Percentiles rank a stretch among this genome's conserved stretches.
Conservation (phyloP, 2,797 vertebrate species). For the Agapornis canus region DNA sequence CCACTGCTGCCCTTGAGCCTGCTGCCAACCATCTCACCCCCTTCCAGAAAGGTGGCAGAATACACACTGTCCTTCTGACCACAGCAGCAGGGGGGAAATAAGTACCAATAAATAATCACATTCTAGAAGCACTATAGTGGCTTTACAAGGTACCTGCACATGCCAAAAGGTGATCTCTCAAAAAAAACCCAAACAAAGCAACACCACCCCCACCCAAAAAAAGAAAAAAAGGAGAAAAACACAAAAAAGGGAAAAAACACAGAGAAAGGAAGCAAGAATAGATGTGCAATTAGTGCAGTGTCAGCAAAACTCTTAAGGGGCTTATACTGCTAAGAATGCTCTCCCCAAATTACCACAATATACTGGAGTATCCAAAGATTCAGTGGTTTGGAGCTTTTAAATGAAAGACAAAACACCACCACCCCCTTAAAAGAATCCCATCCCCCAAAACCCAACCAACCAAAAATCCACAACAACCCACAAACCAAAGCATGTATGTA, state of each 20-base stretch:
- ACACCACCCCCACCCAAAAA: no score
- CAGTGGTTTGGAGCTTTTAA: background rate
- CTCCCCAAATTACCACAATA: background rate
- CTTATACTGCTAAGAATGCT: background rate
- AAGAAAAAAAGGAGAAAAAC: no score
- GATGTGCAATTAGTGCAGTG: background rate
- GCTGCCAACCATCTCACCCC: background rate
- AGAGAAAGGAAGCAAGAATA: background rate
- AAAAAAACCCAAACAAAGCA: background rate
- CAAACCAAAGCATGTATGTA: background rate
- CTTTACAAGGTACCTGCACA: background rate
- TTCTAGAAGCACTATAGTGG: background rate
- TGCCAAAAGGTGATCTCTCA: background rate
- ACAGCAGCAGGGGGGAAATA: background rate
- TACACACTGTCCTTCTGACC: background rate
- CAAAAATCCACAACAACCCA: background rate
- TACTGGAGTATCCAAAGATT: background rate
- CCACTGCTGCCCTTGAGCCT: background rate
- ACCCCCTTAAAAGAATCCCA: background rate
- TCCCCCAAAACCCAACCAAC: background rate
- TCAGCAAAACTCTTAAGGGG: background rate
- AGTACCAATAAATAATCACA: background rate
- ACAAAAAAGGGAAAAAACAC: background rate
- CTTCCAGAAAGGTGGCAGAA: fast-evolving
- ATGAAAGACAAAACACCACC: background rate